Evolutionary conservation across 2,888 invertebrate species (phyloP).

Genomic region (Shargacucullia verbasci): DNA sequence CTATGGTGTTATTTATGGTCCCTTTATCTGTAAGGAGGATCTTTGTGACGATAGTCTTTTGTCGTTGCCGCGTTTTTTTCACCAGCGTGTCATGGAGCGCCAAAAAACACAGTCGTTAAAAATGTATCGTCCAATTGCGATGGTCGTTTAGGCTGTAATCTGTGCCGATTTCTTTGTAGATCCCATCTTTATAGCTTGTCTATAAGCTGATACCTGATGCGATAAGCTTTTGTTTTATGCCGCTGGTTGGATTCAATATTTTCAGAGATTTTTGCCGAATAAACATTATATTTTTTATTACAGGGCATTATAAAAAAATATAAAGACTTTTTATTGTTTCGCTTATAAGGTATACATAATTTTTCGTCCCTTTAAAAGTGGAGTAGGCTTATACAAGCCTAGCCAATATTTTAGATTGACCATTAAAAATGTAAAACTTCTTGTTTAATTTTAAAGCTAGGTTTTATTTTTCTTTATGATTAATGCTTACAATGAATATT

Average conservation of each 20-base stretch:
- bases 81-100: conserved; percentile 27
- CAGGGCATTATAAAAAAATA: no score
- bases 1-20: conserved; percentile 85
- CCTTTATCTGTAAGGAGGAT: conserved; percentile 76
- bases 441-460: no score
- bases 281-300: not conserved
- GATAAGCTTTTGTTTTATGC: conserved; percentile 58
- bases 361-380: no score
- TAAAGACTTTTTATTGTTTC: no score
- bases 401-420: no score
- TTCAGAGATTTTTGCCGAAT: conserved; percentile 1
- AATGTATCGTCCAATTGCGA: conserved; percentile 70
- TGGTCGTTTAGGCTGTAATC: conserved; percentile 71
- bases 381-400: no score
- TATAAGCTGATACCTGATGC: conserved; percentile 58
- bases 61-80: conserved; percentile 81
- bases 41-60: conserved; percentile 78
- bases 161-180: conserved; percentile 83
- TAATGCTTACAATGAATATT: conserved; percentile 38
- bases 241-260: conserved; percentile 36
- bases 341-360: no score
- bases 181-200: conserved; percentile 80
- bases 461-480: conserved; percentile 8
- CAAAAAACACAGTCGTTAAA: conserved; percentile 79
- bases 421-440: no score